Evolutionary conservation across 1,140 invertebrate genomes (phyloP), one percentile per base, ranked within the genome.

Genomic region (Drosophila melanica): DNA sequence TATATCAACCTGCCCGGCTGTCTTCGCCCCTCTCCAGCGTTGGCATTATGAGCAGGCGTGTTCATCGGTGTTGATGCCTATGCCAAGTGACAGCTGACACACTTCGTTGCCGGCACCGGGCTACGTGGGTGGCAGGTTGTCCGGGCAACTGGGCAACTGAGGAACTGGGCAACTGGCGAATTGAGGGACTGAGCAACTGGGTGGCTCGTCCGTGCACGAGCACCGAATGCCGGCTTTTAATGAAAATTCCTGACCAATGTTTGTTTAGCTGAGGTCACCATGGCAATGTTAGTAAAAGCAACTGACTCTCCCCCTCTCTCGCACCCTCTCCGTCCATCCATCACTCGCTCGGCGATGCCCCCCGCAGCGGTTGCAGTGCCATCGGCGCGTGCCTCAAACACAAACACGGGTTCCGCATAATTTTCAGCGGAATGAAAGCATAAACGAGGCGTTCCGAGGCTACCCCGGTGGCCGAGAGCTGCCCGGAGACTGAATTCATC

Each of bases 191-290:
- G 2, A 23, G 18, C 39, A 8, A 18, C 14, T 11, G 63, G 42
- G 30, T 47, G 41, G 41, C 62, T 37, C 16, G 20, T 45, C 14
- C 30, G 18, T 50, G 20, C 44, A 30, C 57, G 9, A 16, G 10
- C n/a, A 33, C 23, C 30, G 18, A 47, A 30, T 44, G 69, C 33
- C 50, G 70, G 64, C 71, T 70, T 81, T 87, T 87, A 87, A 87
- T 87, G 84, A 87, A 70, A 87, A 87, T 87, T 87, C 82, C 82
- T 89, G 76, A 76, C 79, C 84, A 82, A 82, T 87, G 82, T 87
- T 87, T 87, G 73, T 79, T 76, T 79, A 62, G 63, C 72, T 79
- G 70, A 64, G 82, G 84, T 87, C 79, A 81, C 82, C 76, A 89
- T 87, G 79, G 75, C 84, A 70, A 86, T 73, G 69, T 62, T 37